Conservation (phyloP, 2,888 invertebrate genomes). For the Drosophila flavopinicola region DNA sequence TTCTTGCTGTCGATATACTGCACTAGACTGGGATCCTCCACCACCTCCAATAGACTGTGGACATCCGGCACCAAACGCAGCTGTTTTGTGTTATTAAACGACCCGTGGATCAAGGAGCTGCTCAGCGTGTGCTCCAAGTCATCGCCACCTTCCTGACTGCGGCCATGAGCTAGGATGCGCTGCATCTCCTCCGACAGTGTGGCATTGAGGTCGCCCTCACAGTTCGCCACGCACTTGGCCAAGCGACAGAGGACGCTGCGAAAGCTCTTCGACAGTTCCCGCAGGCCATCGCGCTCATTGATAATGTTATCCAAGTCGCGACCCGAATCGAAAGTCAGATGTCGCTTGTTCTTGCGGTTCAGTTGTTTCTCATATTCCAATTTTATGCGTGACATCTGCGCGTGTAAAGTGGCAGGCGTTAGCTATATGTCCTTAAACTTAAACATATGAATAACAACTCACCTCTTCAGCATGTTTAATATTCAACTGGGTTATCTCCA, state of each 20-base stretch:
- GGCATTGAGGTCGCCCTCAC: conserved; percentile 91
- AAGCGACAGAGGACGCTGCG: conserved; percentile 89
- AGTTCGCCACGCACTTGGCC: conserved; percentile 89
- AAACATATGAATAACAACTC: conserved; percentile 6
- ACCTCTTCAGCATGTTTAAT: conserved; percentile 88
- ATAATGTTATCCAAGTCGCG: conserved; percentile 83
- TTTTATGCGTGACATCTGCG: conserved; percentile 84
- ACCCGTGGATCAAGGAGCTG: conserved; percentile 66
- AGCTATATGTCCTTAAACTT: neutral
- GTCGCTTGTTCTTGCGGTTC: conserved; percentile 83
- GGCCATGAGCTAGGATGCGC: conserved; percentile 70
- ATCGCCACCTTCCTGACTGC: conserved; percentile 68
- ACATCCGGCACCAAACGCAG: conserved; percentile 91
- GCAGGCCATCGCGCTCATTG: conserved; percentile 87
- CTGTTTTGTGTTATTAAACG: conserved; percentile 81
- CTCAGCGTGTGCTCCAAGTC: conserved; percentile 70
- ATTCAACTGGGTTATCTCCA: conserved; percentile 86
- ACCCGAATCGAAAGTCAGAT: conserved; percentile 83
- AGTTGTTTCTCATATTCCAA: conserved; percentile 84
- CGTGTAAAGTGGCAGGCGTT: neutral
- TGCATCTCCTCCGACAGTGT: conserved; percentile 88
- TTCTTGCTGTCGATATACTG: conserved; percentile 87
- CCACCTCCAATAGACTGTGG: conserved; percentile 86
- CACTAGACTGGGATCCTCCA: conserved; percentile 87
- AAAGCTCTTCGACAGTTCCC: conserved; percentile 88